Conservation (phyloP, 2,113 vertebrate species). For the Tachysurus fulvidraco region DNA sequence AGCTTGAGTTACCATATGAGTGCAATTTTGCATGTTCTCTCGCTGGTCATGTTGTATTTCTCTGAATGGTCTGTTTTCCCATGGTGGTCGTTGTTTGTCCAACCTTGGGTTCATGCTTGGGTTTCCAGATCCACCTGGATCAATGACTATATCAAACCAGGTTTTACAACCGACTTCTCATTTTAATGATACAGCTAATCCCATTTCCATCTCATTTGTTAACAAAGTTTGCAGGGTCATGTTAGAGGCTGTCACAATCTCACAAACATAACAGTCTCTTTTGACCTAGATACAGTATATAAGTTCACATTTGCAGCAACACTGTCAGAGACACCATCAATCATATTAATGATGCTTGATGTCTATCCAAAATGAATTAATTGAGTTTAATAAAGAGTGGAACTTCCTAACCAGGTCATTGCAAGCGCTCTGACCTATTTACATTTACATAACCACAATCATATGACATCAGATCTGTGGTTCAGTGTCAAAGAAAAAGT, state of each 20-base stretch:
- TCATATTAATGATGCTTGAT: conserved; percentile 1
- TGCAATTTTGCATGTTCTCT: not conserved
- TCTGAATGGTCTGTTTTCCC: not conserved
- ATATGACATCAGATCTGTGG: conserved; percentile 46
- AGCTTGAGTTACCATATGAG: not conserved
- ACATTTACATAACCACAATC: conserved; percentile 62
- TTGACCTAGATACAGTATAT: not conserved
- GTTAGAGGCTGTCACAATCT: not conserved
- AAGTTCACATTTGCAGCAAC: not conserved
- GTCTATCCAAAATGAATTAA: not conserved
- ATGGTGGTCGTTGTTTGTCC: not conserved
- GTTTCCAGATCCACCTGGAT: not conserved
- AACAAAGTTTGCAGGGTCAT: not conserved
- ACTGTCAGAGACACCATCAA: not conserved
- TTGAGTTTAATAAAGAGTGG: not conserved
- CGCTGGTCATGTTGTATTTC: not conserved
- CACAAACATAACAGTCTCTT: not conserved
- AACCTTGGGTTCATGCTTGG: too few relatives aligned
- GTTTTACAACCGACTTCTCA: not conserved
- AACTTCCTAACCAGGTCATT: conserved; percentile 48
- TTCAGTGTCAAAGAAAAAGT: conserved; percentile 44
- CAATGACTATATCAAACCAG: not conserved
- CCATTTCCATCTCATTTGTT: not conserved
- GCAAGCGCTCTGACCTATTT: conserved; percentile 56
- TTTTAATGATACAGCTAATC: not conserved